Percentiles rank a stretch among this genome's conserved stretches.
phyloP scores from a whole-genome alignment of 1,140 invertebrate genomes.

The Wasmannia auropunctata region DNA sequence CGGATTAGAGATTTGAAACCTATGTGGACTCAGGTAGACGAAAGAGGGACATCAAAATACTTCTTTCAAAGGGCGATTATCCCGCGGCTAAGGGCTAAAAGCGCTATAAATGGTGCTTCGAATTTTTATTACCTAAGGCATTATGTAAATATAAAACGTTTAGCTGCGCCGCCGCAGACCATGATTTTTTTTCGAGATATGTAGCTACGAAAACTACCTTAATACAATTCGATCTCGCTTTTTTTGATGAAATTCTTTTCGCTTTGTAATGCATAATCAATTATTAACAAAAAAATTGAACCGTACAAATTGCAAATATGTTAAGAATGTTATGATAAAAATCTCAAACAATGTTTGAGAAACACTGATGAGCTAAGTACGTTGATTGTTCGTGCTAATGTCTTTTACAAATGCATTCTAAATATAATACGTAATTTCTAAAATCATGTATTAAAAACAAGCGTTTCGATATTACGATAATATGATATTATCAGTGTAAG shows the following conservation, averaged over 20 bases:
- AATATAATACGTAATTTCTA: too few species aligned
- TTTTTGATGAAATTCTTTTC: background rate
- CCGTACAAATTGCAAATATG: too few species aligned
- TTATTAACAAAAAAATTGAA: background rate
- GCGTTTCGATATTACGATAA: too few species aligned
- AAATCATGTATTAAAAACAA: too few species aligned
- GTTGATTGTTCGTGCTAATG: too few species aligned
- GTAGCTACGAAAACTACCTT: conserved; percentile 45
- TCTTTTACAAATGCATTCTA: too few species aligned
- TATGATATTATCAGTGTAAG: too few species aligned
- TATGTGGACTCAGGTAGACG: background rate
- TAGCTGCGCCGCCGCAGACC: conserved; percentile 67
- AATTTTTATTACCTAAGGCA: conserved; percentile 73
- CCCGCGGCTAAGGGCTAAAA: background rate
- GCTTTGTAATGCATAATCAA: background rate
- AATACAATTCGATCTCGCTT: conserved; percentile 21
- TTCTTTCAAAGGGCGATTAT: background rate
- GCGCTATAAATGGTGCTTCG: conserved; percentile 35
- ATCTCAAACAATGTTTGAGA: too few species aligned
- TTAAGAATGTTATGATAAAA: too few species aligned
- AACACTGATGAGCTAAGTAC: too few species aligned
- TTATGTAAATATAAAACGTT: conserved; percentile 69
- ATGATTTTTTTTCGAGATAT: conserved; percentile 68
- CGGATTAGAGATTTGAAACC: background rate
- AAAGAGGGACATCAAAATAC: background rate